Base-by-base conservation (phyloP, 2,888 invertebrate species). In the Idaea straminata region DNA sequence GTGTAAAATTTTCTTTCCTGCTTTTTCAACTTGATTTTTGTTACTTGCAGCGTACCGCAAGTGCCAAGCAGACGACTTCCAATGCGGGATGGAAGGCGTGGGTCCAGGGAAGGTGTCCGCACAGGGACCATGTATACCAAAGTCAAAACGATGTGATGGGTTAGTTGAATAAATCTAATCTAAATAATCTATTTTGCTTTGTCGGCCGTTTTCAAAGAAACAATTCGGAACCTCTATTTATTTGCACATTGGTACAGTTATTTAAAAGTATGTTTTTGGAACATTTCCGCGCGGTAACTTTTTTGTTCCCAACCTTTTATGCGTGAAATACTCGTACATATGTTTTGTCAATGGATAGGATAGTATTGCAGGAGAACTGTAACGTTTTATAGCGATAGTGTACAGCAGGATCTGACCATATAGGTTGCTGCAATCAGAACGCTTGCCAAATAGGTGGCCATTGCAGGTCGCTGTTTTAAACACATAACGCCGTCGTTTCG, bases 81-180 rank as follows among this genome's bases (percentile, higher is more conserved):
- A 96, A 82, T 99, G 99, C 88, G 97, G 96, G 64, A 89, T 92
- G 76, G 96, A 95, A 76, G 91, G 78, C 65, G 81, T 77, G 74
- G 92, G 83, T 1, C 75, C 85, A 16, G 92, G 93, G 59, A 92
- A 92, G 75, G 80, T 87, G 35, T 87, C 92, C 25, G 85, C 94
- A 35, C 95, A 95, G 69, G 96, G 96, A 25, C 96, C 97, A 34
- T 98, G 98, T 88, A 95, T 98, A 83, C 96, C 97, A 62, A 96
- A 96, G 85, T 96, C 96, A 76, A 98, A 98, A 86, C 96, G 95
- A 82, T 99, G 99, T 89, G 98, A 99, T 84, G 98, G 99, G 80
- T 92, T 68, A 77, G 80, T 15, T 13, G 13, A 10, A 47, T 13
- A 3, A 7, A 47, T 47, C 25, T 25, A 13, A 10, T 47, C 38